These are phyloP conservation scores for Malacosoma neustria DNA, from an alignment of 2,888 invertebrate genomes.

Conservation along the genomic window DNA sequence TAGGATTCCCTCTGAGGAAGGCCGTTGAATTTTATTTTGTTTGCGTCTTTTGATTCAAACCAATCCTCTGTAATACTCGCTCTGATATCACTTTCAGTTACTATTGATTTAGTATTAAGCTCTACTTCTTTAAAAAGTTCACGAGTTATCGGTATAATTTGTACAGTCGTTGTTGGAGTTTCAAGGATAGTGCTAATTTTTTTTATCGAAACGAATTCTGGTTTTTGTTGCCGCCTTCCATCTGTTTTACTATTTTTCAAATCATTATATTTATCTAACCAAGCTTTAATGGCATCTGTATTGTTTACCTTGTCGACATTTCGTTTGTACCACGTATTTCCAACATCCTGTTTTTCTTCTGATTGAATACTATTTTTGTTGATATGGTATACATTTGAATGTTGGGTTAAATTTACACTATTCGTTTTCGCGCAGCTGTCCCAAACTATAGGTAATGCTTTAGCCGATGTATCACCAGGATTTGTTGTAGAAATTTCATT, in stretches of 20 bases:
- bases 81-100: constrained; percentile 43
- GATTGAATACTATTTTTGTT: constrained; percentile 1
- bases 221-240: constrained; percentile 33
- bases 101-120: constrained; percentile 30
- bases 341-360: constrained; percentile 15
- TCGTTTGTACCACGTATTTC: constrained; percentile 42
- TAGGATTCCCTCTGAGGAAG: constrained; percentile 62
- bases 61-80: constrained; percentile 51
- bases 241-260: constrained; percentile 39
- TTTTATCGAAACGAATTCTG: constrained; percentile 27
- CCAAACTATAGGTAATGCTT: constrained; percentile 45
- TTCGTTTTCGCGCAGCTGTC: constrained; percentile 50
- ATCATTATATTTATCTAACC: constrained; percentile 47
- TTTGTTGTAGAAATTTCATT: constrained; percentile 9
- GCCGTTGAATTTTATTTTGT: constrained; percentile 62
- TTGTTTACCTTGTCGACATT: constrained; percentile 30
- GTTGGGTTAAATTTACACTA: constrained; percentile 21
- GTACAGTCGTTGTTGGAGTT: constrained; percentile 19
- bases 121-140: constrained; percentile 34
- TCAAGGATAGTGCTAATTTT: constrained; percentile 20
- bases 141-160: constrained; percentile 51
- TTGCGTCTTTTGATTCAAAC: constrained; percentile 50
- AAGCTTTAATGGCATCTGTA: constrained; percentile 34
- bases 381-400: constrained; percentile 30
- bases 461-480: constrained; percentile 12